Base-by-base conservation (phyloP, 2,888 invertebrate genomes). In the Cryptophagus acutangulus region DNA sequence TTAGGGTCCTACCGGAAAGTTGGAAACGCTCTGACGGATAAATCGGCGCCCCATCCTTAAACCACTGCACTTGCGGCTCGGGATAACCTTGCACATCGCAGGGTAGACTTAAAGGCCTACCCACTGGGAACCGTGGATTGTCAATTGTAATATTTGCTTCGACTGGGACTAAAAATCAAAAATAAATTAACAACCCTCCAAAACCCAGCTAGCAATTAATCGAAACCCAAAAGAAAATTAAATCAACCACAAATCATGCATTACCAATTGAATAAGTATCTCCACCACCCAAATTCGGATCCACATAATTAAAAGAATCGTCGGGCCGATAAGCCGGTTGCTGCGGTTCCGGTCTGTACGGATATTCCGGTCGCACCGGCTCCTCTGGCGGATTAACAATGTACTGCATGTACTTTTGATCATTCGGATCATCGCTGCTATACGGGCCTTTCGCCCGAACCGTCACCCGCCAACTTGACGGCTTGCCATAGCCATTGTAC, bases 11-110 rank as follows among this genome's bases (percentile, higher is more conserved):
- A 87, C 87, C 81, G 52, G 81, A 77, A 53, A 86, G 77, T 56
- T 76, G 74, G 40, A 82, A 70, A 46, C 80, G 76, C 37, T 78
- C 77, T 38, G 73, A 74, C 17, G 74, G 55, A 18, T 65, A 52
- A 9, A 90, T 59, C 2, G 69, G 72, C 17, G 68, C 66, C 31
- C 81, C 78, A 62, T 92, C 82, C 68, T 88, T 90, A 65, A 78
- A 84, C 93, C 93, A 94, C 42, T 76, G 71, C 2, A 91, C 84
- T 48, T 74, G 72, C 2, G 90, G 89, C 38, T 73, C 69, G 1
- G 90, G 90, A 67, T 81, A 81, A 2, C 91, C 90, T 50, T 82
- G 81, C 30, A 87, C 84, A 18, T 79, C 77, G 62, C 91, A 92
- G 9, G 76, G 77, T 45, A 92, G 73, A 28, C 72, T 76, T 51